phyloP scores from a whole-genome alignment of 2,797 vertebrate genomes.

The Rhinichthys osculus region DNA sequence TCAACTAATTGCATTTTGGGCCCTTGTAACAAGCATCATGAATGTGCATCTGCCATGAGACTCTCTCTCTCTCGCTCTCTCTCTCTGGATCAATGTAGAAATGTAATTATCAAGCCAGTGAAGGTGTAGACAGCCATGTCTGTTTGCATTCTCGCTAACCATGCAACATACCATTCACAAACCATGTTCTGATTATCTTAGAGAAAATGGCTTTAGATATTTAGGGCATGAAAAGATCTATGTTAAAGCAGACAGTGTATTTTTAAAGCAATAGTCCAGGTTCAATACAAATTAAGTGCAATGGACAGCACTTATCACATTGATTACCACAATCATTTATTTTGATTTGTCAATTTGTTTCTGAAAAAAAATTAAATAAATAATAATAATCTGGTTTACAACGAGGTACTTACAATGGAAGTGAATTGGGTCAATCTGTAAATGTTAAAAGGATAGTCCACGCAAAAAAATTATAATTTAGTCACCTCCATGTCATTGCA shows the following conservation, averaged over 20 bases:
- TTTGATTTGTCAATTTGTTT: background rate
- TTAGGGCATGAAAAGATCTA: background rate
- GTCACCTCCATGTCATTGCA: background rate
- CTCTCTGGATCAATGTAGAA: conserved; percentile 18
- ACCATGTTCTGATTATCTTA: conserved; percentile 1
- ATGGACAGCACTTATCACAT: background rate
- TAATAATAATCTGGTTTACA: background rate
- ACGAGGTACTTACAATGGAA: background rate
- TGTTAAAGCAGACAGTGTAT: background rate
- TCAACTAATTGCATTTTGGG: conserved; percentile 44
- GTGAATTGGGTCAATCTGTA: background rate
- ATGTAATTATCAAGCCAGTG: conserved; percentile 33
- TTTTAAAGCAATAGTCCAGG: background rate
- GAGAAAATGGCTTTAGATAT: background rate
- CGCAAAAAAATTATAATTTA: background rate
- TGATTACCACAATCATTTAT: background rate
- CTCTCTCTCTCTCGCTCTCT: background rate
- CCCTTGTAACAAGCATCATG: conserved; percentile 3
- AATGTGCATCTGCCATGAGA: conserved; percentile 13
- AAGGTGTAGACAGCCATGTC: conserved; percentile 24
- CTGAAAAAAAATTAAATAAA: background rate
- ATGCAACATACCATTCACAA: background rate
- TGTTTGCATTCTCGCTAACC: background rate
- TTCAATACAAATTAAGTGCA: background rate
- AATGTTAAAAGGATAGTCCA: background rate